These are phyloP conservation scores for Rhopalosiphum nymphaeae DNA, from an alignment of 2,888 invertebrate genomes.

Conservation along the genomic window DNA sequence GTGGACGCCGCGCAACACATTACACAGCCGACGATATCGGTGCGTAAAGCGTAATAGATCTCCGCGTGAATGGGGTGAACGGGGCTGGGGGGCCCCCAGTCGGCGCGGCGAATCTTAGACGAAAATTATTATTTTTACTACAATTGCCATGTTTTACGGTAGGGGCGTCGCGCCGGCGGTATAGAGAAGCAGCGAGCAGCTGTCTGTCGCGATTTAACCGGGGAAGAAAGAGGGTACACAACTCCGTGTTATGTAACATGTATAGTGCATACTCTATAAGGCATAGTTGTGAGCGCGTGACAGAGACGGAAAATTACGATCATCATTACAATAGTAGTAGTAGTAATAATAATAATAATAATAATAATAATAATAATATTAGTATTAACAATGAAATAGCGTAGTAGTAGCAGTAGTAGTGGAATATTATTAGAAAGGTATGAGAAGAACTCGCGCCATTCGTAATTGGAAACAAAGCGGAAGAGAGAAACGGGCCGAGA, in stretches of 20 bases:
- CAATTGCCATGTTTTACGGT: background rate
- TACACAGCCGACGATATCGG: background rate
- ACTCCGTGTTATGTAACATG: background rate
- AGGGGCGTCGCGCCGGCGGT: background rate
- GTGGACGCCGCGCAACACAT: background rate
- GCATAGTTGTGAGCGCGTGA: background rate
- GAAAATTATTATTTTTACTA: background rate
- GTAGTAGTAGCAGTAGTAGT: background rate
- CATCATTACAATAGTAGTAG: background rate
- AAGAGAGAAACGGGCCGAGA: constrained; percentile 16
- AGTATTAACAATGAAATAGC: background rate
- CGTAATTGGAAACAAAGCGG: constrained; percentile 9
- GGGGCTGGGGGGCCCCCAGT: background rate
- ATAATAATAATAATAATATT: background rate
- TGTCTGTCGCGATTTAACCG: background rate
- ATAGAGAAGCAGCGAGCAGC: background rate
- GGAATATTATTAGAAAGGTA: background rate
- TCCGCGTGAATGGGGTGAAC: background rate
- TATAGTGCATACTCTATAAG: background rate
- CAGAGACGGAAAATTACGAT: background rate
- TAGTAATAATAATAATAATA: background rate
- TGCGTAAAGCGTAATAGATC: background rate
- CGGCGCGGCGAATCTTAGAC: background rate
- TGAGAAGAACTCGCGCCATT: background rate
- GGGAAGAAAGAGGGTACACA: background rate